phyloP scores from a whole-genome alignment of 2,113 vertebrate species.

The Rhinolophus sinicus region DNA sequence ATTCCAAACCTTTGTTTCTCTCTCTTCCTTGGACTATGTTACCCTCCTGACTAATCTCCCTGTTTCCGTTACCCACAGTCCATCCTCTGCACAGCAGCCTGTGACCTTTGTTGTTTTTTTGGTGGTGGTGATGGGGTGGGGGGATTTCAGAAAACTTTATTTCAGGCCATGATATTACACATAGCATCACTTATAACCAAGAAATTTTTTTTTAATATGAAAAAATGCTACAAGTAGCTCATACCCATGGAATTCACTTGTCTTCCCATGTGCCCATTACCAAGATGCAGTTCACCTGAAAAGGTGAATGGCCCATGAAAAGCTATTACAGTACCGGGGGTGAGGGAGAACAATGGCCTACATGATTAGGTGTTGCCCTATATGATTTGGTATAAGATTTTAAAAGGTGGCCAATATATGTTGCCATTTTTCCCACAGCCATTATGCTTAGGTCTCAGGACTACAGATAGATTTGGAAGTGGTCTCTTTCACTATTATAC shows the following conservation, averaged over 20 bases:
- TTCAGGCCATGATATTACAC: neutral
- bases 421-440: neutral
- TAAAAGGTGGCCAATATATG: neutral
- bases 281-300: neutral
- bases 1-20: neutral
- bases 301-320: neutral
- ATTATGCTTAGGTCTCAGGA: neutral
- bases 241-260: neutral
- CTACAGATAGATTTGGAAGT: neutral
- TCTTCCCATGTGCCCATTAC: neutral
- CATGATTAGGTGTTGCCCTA: neutral
- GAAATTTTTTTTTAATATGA: neutral
- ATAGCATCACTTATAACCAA: neutral
- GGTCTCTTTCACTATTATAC: neutral
- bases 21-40: neutral
- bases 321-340: neutral
- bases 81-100: neutral
- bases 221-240: neutral
- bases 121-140: too few relatives aligned
- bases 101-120: neutral
- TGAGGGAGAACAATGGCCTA: neutral
- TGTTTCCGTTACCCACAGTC: neutral
- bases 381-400: neutral
- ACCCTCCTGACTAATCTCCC: neutral
- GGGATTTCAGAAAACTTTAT: neutral